Evolutionary conservation across 1,140 invertebrate species (phyloP).

Genomic region (Calliopsis andreniformis): DNA sequence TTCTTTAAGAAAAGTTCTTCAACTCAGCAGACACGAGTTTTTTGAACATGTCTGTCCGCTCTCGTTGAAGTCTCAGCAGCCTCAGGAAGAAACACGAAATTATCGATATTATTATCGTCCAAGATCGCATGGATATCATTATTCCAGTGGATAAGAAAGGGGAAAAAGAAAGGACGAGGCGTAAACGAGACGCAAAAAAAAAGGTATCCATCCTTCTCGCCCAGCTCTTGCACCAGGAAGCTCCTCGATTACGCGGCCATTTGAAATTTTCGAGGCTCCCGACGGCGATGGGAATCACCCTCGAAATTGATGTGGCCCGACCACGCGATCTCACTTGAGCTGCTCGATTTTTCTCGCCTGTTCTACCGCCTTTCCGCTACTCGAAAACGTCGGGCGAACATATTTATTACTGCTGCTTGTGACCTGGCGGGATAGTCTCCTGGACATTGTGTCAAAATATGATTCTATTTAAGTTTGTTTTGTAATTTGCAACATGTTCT

Average conservation of each 20-base stretch:
- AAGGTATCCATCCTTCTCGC: constrained; percentile 2
- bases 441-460: too few species aligned
- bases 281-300: constrained; percentile 55
- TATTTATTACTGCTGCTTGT: constrained; percentile 18
- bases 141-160: constrained; percentile 48
- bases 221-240: constrained; percentile 38
- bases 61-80: constrained; percentile 18
- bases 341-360: constrained; percentile 49
- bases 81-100: constrained; percentile 37
- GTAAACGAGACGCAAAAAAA: constrained; percentile 1
- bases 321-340: constrained; percentile 52
- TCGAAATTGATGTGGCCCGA: constrained; percentile 56
- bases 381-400: constrained; percentile 9
- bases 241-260: constrained; percentile 58
- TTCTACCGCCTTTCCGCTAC: constrained; percentile 7
- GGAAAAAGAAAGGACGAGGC: constrained; percentile 22
- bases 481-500: too few species aligned
- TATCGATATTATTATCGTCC: constrained; percentile 54
- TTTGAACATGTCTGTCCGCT: constrained; percentile 11
- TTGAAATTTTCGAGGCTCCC: constrained; percentile 57
- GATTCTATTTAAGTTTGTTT: too few species aligned
- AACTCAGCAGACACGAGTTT: too few species aligned
- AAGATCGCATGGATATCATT: constrained; percentile 55
- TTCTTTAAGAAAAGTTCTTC: too few species aligned
- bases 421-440: neutral